phyloP scores from a whole-genome alignment of 1,140 invertebrate genomes.

The Parapsyche elsis region DNA sequence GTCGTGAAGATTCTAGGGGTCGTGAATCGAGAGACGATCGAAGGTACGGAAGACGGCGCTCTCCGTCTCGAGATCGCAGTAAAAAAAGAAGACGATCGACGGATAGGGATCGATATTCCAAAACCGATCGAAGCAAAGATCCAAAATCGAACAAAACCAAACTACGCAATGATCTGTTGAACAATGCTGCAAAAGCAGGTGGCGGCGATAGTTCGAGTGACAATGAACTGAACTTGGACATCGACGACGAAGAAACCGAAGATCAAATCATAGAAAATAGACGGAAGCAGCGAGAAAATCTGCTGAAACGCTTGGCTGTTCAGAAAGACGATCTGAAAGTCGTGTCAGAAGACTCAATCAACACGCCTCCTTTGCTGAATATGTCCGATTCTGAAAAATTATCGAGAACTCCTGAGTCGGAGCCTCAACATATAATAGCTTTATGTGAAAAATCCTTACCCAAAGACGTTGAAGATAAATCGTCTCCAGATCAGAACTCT shows the following conservation, averaged over 20 bases:
- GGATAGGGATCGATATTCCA: slow-evolving; percentile 54
- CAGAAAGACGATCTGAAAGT: slow-evolving; percentile 31
- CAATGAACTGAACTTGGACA: slow-evolving; percentile 73
- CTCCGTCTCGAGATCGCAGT: slow-evolving; percentile 55
- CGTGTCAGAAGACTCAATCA: background rate
- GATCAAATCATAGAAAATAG: slow-evolving; percentile 92
- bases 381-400: background rate
- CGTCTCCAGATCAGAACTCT: background rate
- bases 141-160: slow-evolving; percentile 51
- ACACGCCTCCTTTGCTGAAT: background rate
- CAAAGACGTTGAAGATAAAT: background rate
- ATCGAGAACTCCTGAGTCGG: background rate
- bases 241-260: slow-evolving; percentile 92
- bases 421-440: background rate
- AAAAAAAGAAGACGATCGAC: slow-evolving; percentile 53
- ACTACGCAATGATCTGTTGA: slow-evolving; percentile 78
- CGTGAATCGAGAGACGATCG: slow-evolving; percentile 50
- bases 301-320: slow-evolving; percentile 72
- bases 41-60: slow-evolving; percentile 58
- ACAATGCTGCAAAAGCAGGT: slow-evolving; percentile 69
- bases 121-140: slow-evolving; percentile 51
- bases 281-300: slow-evolving; percentile 88
- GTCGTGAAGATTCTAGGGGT: slow-evolving; percentile 10
- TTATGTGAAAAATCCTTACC: slow-evolving; percentile 14
- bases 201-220: slow-evolving; percentile 68